phyloP scores from a whole-genome alignment of 2,888 invertebrate species.

The Noctuana brunneofusca region DNA sequence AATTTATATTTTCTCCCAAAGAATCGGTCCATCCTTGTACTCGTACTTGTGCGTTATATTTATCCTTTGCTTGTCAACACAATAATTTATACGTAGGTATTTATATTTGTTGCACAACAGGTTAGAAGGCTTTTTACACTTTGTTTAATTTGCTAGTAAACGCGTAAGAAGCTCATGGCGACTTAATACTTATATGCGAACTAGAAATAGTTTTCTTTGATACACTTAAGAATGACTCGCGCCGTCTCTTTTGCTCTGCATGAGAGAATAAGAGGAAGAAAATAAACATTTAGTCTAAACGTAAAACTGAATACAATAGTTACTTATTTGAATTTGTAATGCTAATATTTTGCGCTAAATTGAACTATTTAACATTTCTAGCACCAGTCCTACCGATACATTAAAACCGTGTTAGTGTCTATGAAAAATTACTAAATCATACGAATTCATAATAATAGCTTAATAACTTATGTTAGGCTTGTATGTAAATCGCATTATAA shows the following conservation, averaged over 20 bases:
- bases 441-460: no score
- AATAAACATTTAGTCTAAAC: neutral
- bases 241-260: neutral
- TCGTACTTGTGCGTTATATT: neutral
- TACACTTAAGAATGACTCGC: neutral
- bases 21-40: slow-evolving; percentile 48
- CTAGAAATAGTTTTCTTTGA: neutral
- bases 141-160: neutral
- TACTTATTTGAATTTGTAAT: no score
- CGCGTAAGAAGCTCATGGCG: slow-evolving; percentile 23
- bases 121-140: neutral
- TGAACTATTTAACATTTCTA: no score
- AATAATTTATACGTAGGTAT: neutral
- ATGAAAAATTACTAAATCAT: no score
- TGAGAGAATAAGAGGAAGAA: slow-evolving; percentile 2
- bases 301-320: no score
- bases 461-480: no score
- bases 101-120: neutral
- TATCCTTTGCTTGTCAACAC: no score
- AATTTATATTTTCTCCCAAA: slow-evolving; percentile 58
- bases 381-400: no score
- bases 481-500: no score
- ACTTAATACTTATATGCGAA: neutral
- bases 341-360: no score
- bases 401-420: no score